Evolutionary conservation across 2,888 invertebrate species (phyloP).

Genomic region (Ypsolopha scabrella): DNA sequence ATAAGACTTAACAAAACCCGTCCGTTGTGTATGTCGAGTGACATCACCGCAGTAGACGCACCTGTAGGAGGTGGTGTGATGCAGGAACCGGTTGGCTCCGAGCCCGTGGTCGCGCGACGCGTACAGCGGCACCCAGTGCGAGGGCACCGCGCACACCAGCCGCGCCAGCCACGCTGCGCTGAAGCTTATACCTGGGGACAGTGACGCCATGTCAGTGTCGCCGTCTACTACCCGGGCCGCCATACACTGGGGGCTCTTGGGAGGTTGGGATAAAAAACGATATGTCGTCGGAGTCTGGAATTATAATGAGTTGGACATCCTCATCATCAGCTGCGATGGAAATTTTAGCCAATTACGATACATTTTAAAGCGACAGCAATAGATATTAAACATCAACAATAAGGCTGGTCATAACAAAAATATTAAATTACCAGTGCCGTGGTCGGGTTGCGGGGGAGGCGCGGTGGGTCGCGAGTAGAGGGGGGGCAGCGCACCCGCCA

Average conservation of each 20-base stretch:
- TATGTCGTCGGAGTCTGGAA: no score
- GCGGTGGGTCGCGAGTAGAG: slow-evolving; percentile 59
- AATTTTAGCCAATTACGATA: no score
- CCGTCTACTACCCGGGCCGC: no score
- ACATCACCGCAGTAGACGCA: slow-evolving; percentile 7
- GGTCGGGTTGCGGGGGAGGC: slow-evolving; percentile 25
- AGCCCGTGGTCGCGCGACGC: slow-evolving; percentile 86
- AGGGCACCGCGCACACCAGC: slow-evolving; percentile 75
- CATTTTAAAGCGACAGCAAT: no score
- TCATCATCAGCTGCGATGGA: no score
- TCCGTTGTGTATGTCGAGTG: no score
- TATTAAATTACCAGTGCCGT: slow-evolving; percentile 18
- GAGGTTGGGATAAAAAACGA: no score
- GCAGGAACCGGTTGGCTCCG: slow-evolving; percentile 89
- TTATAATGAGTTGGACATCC: no score
- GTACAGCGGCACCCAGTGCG: slow-evolving; percentile 89
- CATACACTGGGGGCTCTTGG: no score
- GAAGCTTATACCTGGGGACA: slow-evolving; percentile 22
- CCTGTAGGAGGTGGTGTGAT: slow-evolving; percentile 86
- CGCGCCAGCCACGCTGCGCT: slow-evolving; percentile 71
- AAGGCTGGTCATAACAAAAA: no score
- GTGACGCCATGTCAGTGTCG: background rate
- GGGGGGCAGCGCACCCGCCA: slow-evolving; percentile 65
- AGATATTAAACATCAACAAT: no score
- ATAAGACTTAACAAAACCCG: no score